phyloP scores from a whole-genome alignment of 2,797 vertebrate species.

The Melanogrammus aeglefinus region DNA sequence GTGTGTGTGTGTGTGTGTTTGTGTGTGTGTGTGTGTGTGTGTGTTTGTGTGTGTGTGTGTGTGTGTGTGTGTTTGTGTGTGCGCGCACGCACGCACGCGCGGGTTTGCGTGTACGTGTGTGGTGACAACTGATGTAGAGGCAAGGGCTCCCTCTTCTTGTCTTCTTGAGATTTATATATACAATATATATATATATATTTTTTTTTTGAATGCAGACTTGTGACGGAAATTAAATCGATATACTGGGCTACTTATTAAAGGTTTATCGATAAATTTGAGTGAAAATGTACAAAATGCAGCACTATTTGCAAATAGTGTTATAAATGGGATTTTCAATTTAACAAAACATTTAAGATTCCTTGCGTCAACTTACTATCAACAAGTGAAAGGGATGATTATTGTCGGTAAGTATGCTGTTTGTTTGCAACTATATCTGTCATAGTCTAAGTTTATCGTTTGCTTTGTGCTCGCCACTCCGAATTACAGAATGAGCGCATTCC shows the following conservation, averaged over 20 bases:
- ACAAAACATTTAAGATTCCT: background rate
- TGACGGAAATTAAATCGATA: background rate
- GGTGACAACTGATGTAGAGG: slow-evolving; percentile 43
- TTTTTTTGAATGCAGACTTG: background rate
- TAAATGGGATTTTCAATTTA: background rate
- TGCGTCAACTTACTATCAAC: background rate
- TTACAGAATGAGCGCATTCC: background rate
- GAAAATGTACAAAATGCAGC: background rate
- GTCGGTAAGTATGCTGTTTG: background rate
- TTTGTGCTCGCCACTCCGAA: background rate
- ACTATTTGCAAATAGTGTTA: background rate
- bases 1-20: slow-evolving; percentile 2
- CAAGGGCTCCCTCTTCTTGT: slow-evolving; percentile 71
- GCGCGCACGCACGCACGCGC: too few species aligned
- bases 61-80: background rate
- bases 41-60: slow-evolving; percentile 6
- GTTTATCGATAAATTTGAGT: background rate
- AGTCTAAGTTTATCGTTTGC: background rate
- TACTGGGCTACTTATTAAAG: background rate
- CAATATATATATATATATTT: background rate
- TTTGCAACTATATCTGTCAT: background rate
- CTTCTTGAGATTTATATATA: slow-evolving; percentile 31
- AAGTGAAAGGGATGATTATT: background rate
- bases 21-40: background rate
- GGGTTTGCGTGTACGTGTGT: background rate